Base-by-base conservation (phyloP, 37 sponge, comb jelly and placozoan species). In the Ianthella basta region DNA sequence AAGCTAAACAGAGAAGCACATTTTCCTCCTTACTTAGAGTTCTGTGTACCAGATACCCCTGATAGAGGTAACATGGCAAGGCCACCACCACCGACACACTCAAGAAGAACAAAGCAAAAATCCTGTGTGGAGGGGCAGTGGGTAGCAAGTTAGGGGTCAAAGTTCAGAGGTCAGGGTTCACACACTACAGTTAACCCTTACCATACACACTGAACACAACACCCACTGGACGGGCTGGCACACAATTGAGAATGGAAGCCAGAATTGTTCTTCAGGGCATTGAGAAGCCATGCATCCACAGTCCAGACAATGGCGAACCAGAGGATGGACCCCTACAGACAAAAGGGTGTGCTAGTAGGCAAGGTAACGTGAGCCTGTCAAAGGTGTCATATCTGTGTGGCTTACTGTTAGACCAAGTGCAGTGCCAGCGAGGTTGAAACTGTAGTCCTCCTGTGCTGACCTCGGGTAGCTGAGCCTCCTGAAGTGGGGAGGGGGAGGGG, bases 141-240 rank as follows among this genome's bases (percentile, higher is more conserved):
- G 63, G 8, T 18, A 24, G 18, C n/a, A 15, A 25, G 55, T 27
- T 54, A 15, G 29, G n/a, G 27, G 25, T 25, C 18, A 21, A 19
- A 54, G 19, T 13, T 81, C 32, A 6, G 56, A 21, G 39, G 44
- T 35, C 39, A 15, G 50, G 8, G 50, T 3, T 44, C 50, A 44
- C 50, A 44, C 50, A 44, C 50, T 44, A 44, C 8, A 44, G 50
- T 44, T 10, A 3, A 44, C 50, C 86, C 72, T 0, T 21, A 72
- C 86, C 86, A 86, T 38, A 85, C 81, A 82, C 90, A 90, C 30
- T 19, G 13, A 0, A 40, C 29, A 54, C 90, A 90, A 41, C 90
- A 90, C 0, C 74, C 82, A 27, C 72, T 20, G 20, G 56, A 80
- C 13, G 33, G 34, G 37, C 27, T 29, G 1, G 30, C 53, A 24